Conservation (phyloP, 2,888 invertebrate species). For the Oegoconia quadripuncta region DNA sequence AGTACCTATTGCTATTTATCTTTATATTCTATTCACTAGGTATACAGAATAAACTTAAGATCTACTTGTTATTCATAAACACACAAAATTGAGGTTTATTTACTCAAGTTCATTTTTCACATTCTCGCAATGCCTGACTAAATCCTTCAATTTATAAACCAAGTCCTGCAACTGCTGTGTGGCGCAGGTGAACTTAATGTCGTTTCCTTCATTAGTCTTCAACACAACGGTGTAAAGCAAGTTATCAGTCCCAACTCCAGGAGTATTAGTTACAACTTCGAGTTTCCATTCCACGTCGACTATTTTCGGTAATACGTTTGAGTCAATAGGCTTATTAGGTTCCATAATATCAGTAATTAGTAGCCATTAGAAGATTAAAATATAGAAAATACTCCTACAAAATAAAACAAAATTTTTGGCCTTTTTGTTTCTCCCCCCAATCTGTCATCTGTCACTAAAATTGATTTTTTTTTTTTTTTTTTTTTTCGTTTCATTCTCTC, state of each 20-base stretch:
- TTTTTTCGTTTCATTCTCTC: too few species aligned
- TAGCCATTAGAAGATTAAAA: too few species aligned
- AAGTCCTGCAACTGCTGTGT: slow-evolving; percentile 82
- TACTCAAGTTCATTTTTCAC: slow-evolving; percentile 56
- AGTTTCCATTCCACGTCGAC: slow-evolving; percentile 81
- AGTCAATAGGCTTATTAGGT: slow-evolving; percentile 26
- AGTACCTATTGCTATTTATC: neutral
- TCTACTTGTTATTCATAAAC: too few species aligned
- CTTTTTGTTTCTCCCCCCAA: too few species aligned
- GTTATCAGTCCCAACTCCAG: slow-evolving; percentile 62
- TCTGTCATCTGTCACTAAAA: too few species aligned
- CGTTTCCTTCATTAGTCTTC: slow-evolving; percentile 60
- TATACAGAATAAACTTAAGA: too few species aligned
- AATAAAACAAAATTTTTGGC: too few species aligned
- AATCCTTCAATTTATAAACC: slow-evolving; percentile 82
- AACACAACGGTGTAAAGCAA: slow-evolving; percentile 63
- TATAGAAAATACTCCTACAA: too few species aligned
- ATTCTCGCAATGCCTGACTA: slow-evolving; percentile 80
- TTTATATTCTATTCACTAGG: too few species aligned
- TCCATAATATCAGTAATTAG: too few species aligned
- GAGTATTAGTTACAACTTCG: slow-evolving; percentile 69
- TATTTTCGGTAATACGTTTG: slow-evolving; percentile 66
- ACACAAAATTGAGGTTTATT: slow-evolving; percentile 13
- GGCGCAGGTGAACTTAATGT: slow-evolving; percentile 80
- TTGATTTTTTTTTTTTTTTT: too few species aligned